phyloP scores from a whole-genome alignment of 2,888 invertebrate species.

The Amitus sp. region DNA sequence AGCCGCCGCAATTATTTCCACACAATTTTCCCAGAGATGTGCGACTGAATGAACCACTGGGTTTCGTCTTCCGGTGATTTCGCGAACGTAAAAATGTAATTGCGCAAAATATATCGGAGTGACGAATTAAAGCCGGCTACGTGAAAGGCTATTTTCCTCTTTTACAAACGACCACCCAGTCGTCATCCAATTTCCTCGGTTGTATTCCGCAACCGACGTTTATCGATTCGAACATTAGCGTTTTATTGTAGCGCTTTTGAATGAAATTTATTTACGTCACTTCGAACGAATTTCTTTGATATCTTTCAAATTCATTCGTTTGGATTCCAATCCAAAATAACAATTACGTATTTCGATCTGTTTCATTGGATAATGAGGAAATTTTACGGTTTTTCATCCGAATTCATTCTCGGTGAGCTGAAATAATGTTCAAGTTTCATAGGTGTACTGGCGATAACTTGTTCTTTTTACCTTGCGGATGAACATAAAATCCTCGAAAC shows the following conservation, averaged over 20 bases:
- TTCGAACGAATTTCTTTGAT: no score
- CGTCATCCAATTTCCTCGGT: constrained; percentile 13
- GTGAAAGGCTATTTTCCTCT: constrained; percentile 15
- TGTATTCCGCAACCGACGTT: constrained; percentile 25
- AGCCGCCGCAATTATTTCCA: constrained; percentile 52
- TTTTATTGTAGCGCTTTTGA: constrained; percentile 25
- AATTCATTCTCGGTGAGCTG: no score
- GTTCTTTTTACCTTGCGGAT: no score
- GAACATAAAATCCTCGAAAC: constrained; percentile 17
- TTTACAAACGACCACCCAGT: constrained; percentile 13
- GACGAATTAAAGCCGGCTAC: constrained; percentile 33
- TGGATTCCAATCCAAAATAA: no score
- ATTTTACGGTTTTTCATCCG: no score
- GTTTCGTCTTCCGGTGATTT: constrained; percentile 30
- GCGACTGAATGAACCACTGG: constrained; percentile 11
- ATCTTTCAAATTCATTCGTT: neutral
- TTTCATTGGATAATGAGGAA: no score
- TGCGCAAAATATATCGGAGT: constrained; percentile 38
- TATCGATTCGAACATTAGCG: constrained; percentile 58
- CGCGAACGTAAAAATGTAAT: constrained; percentile 40
- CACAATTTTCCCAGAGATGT: constrained; percentile 44
- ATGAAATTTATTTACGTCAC: neutral
- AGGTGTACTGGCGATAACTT: no score
- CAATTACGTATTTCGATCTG: neutral
- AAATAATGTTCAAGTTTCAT: no score